Evolutionary conservation across 2,113 vertebrate species (phyloP).

Genomic region (Phrynocephalus versicolor): DNA sequence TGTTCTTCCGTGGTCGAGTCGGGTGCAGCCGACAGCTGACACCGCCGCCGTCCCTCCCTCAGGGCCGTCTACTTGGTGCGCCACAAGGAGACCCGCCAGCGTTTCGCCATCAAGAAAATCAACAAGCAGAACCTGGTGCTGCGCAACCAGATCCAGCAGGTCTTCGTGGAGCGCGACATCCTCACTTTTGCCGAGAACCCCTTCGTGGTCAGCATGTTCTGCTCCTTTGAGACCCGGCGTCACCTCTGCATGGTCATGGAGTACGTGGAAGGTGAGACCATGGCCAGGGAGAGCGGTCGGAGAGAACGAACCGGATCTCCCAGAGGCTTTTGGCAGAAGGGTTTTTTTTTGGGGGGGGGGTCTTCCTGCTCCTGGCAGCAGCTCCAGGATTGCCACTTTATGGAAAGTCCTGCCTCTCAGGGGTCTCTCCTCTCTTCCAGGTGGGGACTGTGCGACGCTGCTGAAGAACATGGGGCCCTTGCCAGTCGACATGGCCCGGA

Average conservation of each 20-base stretch:
- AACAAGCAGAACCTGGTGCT: constrained; percentile 97
- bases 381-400: too few species aligned
- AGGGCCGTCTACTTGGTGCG: constrained; percentile 95
- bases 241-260: constrained; percentile 99
- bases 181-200: constrained; percentile 97
- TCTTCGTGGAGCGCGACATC: constrained; percentile 97
- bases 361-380: too few species aligned
- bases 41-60: not conserved
- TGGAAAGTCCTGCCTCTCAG: too few species aligned
- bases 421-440: constrained; percentile 61
- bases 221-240: constrained; percentile 93
- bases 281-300: too few species aligned
- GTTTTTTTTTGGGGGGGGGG: too few species aligned
- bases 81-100: constrained; percentile 91
- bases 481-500: constrained; percentile 92
- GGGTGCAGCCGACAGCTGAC: too few species aligned
- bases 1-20: too few species aligned
- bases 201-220: constrained; percentile 98
- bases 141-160: constrained; percentile 98
- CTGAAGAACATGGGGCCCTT: constrained; percentile 98
- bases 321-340: too few species aligned
- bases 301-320: too few species aligned
- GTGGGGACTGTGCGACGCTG: constrained; percentile 92
- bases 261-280: constrained; percentile 94
- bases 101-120: constrained; percentile 98